These are phyloP conservation scores for Fratercula arctica DNA, from an alignment of 2,797 vertebrate species.

Conservation along the genomic window DNA sequence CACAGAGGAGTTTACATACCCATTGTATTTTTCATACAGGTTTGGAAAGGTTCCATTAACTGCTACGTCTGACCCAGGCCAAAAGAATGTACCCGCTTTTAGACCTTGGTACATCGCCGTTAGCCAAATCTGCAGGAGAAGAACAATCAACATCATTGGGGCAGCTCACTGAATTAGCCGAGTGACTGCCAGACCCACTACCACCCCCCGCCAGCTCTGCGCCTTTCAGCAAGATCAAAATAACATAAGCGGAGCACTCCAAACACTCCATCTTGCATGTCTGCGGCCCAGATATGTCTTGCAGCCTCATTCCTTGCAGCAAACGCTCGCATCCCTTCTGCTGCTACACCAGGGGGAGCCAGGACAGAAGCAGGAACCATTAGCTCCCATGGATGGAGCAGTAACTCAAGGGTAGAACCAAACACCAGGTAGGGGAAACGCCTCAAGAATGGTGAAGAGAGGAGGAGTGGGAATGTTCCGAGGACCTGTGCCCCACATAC, in stretches of 20 bases:
- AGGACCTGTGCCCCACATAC: background rate
- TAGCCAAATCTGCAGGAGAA: slow-evolving; percentile 87
- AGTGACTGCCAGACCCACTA: background rate
- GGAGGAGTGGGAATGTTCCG: background rate
- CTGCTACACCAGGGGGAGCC: accelerated
- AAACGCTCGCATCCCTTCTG: background rate
- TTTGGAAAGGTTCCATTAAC: slow-evolving; percentile 85
- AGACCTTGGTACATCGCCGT: slow-evolving; percentile 87
- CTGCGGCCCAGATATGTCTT: background rate
- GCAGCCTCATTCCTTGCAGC: background rate
- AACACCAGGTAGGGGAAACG: background rate
- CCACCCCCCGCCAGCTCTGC: background rate
- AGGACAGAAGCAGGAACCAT: background rate
- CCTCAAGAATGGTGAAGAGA: background rate
- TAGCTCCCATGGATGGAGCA: background rate
- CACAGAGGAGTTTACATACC: slow-evolving; percentile 62
- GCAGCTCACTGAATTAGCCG: accelerated
- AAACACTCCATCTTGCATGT: accelerated
- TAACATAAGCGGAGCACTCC: accelerated
- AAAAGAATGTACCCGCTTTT: slow-evolving; percentile 88
- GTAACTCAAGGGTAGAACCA: background rate
- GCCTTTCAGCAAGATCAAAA: background rate
- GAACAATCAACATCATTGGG: background rate
- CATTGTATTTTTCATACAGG: slow-evolving; percentile 78
- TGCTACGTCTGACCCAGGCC: slow-evolving; percentile 93